These are phyloP conservation scores for Spheniscus mendiculus DNA, from an alignment of 2,113 vertebrate species.

Conservation along the genomic window DNA sequence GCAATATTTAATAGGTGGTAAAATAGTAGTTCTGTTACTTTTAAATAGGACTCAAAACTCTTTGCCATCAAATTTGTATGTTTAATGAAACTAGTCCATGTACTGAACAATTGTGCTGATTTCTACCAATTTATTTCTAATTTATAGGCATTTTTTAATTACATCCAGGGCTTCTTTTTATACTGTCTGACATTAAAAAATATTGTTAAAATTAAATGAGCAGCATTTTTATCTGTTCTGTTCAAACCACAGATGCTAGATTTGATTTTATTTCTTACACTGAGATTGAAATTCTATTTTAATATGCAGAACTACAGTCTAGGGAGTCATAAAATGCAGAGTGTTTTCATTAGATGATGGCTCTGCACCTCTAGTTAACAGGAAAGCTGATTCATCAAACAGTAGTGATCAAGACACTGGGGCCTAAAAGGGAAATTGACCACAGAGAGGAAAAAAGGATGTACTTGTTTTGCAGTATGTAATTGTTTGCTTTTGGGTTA, in stretches of 20 bases:
- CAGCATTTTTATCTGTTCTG: constrained; percentile 68
- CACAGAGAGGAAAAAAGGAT: neutral
- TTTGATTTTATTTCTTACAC: constrained; percentile 79
- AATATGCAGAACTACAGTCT: constrained; percentile 79
- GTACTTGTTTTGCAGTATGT: constrained; percentile 16
- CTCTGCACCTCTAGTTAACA: constrained; percentile 73
- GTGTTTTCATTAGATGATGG: constrained; percentile 79
- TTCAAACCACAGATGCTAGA: constrained; percentile 78
- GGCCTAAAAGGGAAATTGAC: constrained; percentile 32
- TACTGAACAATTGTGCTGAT: constrained; percentile 35
- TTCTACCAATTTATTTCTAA: constrained; percentile 64
- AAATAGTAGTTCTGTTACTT: constrained; percentile 19
- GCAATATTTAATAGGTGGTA: neutral
- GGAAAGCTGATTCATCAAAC: constrained; percentile 78
- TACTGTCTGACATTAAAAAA: constrained; percentile 60
- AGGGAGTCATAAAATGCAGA: constrained; percentile 78
- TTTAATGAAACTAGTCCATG: constrained; percentile 27
- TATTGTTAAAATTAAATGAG: constrained; percentile 75
- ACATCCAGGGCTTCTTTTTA: constrained; percentile 40
- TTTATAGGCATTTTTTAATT: constrained; percentile 59
- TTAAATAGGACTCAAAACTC: constrained; percentile 7
- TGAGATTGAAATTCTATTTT: constrained; percentile 81
- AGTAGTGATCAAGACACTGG: constrained; percentile 47
- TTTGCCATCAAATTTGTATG: neutral
- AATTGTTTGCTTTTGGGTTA: constrained; percentile 36